A percentile compares a stretch with the other conserved stretches of the same genome.
Evolutionary conservation across 2,888 invertebrate genomes (phyloP).

Genomic region (Bimastos eiseni): DNA sequence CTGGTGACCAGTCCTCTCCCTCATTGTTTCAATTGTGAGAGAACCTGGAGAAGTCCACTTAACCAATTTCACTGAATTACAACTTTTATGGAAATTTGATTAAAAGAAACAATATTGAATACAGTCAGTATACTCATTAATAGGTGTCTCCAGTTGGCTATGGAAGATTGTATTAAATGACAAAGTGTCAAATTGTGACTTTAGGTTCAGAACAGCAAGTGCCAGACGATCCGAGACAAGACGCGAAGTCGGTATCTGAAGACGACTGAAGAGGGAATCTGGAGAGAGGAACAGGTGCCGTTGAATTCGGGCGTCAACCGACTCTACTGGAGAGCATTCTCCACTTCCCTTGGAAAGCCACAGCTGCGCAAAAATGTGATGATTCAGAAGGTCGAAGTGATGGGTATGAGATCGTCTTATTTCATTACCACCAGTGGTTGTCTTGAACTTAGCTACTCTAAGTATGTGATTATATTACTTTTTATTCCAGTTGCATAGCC

Average conservation of each 20-base stretch:
- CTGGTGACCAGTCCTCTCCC: no score
- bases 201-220: constrained; percentile 66
- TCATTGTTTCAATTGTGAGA: no score
- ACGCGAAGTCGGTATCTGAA: constrained; percentile 63
- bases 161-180: neutral
- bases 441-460: no score
- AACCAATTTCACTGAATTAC: no score
- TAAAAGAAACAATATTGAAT: no score
- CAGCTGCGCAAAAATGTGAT: constrained; percentile 59
- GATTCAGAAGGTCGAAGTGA: constrained; percentile 52
- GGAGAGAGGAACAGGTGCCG: constrained; percentile 59
- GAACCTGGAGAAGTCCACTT: no score
- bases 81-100: no score
- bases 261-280: constrained; percentile 63
- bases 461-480: no score
- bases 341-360: constrained; percentile 56
- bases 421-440: neutral
- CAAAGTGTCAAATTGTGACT: neutral
- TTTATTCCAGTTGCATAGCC: no score
- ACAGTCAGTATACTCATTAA: no score
- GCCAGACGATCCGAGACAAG: constrained; percentile 63
- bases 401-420: constrained; percentile 41
- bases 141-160: no score
- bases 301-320: constrained; percentile 66
- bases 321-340: constrained; percentile 64